phyloP scores from a whole-genome alignment of 2,113 vertebrate species.

The Pimephales promelas region DNA sequence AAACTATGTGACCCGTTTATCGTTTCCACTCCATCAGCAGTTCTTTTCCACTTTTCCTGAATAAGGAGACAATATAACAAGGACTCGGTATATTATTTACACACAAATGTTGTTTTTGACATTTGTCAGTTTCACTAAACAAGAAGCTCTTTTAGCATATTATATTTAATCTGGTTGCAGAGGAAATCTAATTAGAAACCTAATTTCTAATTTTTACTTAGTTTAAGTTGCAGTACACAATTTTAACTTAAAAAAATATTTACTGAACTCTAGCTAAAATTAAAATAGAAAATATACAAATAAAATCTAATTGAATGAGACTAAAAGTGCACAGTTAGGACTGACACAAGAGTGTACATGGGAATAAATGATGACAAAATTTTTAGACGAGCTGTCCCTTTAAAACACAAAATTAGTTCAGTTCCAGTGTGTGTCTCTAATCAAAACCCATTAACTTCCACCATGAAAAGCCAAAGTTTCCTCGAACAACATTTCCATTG shows the following conservation, averaged over 20 bases:
- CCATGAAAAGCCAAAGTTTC: not conserved
- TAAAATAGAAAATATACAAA: not conserved
- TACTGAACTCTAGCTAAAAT: not conserved
- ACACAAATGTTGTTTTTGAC: not conserved
- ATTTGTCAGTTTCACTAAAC: too few relatives aligned
- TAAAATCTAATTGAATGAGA: not conserved
- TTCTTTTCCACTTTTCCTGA: not conserved
- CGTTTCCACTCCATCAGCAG: not conserved
- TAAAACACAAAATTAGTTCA: too few relatives aligned
- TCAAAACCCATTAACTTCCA: not conserved
- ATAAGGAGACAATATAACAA: not conserved
- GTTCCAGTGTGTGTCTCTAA: not conserved
- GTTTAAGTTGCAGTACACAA: not conserved
- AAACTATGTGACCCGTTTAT: conserved; percentile 31
- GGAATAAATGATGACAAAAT: not conserved
- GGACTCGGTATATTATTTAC: not conserved
- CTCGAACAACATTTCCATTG: not conserved
- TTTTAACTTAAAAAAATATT: too few relatives aligned
- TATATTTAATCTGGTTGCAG: not conserved
- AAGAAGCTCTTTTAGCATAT: not conserved
- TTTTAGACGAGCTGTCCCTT: not conserved
- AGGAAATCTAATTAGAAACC: not conserved
- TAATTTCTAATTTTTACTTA: not conserved
- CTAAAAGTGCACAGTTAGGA: not conserved
- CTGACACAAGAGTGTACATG: not conserved